phyloP scores from a whole-genome alignment of 1,140 invertebrate genomes.

The Goniozus legneri region DNA sequence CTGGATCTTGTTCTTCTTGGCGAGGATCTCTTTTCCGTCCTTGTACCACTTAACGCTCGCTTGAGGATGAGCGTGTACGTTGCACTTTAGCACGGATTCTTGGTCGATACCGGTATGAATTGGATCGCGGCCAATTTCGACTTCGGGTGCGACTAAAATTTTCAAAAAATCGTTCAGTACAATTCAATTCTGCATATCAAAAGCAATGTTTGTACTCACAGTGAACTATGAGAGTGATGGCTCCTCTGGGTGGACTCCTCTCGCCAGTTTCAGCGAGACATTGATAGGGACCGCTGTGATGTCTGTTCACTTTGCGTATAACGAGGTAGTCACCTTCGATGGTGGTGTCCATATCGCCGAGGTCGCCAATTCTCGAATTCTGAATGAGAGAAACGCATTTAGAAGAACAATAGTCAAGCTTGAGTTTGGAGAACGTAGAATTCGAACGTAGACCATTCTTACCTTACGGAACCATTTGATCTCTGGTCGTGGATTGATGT shows the following conservation, averaged over 20 bases:
- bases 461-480: constrained; percentile 41
- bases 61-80: constrained; percentile 52
- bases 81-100: constrained; percentile 52
- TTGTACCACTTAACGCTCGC: constrained; percentile 43
- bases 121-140: constrained; percentile 44
- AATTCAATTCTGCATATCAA: too few species aligned
- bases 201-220: constrained; percentile 27
- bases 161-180: too few species aligned
- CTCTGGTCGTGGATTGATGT: constrained; percentile 5
- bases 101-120: constrained; percentile 51
- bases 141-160: constrained; percentile 47
- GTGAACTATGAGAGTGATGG: constrained; percentile 27
- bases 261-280: constrained; percentile 34
- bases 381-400: constrained; percentile 16
- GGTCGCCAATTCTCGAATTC: constrained; percentile 23
- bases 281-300: constrained; percentile 32
- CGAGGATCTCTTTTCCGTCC: constrained; percentile 15
- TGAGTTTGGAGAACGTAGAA: not conserved
- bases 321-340: constrained; percentile 21
- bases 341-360: constrained; percentile 1
- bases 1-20: constrained; percentile 16
- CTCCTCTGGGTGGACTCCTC: constrained; percentile 15
- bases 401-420: not conserved
- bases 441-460: constrained; percentile 2
- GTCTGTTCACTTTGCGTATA: constrained; percentile 33